A percentile compares a stretch with the other conserved stretches of the same genome.
These are phyloP conservation scores for Caenorhabditis panamensis DNA, from an alignment of 2,888 invertebrate genomes.

Conservation along the genomic window DNA sequence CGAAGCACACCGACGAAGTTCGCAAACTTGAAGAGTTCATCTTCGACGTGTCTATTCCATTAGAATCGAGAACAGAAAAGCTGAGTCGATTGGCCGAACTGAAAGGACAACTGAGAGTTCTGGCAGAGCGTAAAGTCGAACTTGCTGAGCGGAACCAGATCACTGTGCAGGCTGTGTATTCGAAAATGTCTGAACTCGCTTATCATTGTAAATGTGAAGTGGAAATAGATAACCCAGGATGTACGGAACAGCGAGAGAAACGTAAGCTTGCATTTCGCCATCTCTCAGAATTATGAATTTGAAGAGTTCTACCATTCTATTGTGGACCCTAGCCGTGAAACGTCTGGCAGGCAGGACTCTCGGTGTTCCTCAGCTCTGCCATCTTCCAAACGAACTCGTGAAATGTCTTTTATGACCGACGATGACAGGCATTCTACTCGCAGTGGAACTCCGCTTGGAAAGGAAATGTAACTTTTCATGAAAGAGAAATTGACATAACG, in stretches of 20 bases:
- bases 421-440: conserved; percentile 40
- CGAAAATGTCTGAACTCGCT: conserved; percentile 91
- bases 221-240: conserved; percentile 98
- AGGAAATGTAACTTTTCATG: conserved; percentile 20
- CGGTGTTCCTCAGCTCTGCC: background rate
- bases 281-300: too few relatives aligned
- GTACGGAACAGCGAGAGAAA: conserved; percentile 89
- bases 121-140: conserved; percentile 20
- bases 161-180: conserved; percentile 87
- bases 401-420: conserved; percentile 47
- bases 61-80: conserved; percentile 12
- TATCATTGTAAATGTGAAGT: conserved; percentile 98
- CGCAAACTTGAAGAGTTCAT: conserved; percentile 14
- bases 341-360: background rate
- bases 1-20: background rate
- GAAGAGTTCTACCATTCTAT: too few relatives aligned
- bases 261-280: conserved; percentile 41
- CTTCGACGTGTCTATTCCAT: conserved; percentile 17
- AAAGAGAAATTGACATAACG: too few relatives aligned
- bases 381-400: conserved; percentile 14
- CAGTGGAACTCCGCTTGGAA: conserved; percentile 31
- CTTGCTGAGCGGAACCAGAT: conserved; percentile 83
- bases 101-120: background rate
- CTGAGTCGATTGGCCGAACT: conserved; percentile 15
- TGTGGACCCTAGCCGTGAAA: too few relatives aligned